Evolutionary conservation across 2,797 vertebrate species (phyloP).

Genomic region (Esox lucius): DNA sequence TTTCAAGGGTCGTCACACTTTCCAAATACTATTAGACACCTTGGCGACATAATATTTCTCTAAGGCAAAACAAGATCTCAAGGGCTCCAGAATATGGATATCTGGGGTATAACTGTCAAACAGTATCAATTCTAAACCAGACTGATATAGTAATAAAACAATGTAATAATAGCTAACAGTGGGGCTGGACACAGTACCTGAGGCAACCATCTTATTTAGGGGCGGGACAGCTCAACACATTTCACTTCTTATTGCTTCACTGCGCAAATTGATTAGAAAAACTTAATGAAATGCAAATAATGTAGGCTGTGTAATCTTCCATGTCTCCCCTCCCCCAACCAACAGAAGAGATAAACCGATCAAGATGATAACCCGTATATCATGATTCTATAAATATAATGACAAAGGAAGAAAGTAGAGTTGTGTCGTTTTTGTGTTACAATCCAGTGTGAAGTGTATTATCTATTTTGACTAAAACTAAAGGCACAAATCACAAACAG

Average conservation of each 20-base stretch:
- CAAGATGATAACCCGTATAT: constrained; percentile 11
- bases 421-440: constrained; percentile 25
- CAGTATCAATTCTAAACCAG: background rate
- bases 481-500: constrained; percentile 64
- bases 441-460: constrained; percentile 56
- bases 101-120: constrained; percentile 28
- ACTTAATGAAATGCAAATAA: background rate
- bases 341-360: background rate
- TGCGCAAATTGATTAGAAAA: background rate
- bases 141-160: background rate
- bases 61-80: constrained; percentile 58
- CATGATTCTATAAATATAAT: constrained; percentile 20
- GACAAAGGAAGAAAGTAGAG: constrained; percentile 27
- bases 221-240: background rate
- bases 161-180: constrained; percentile 17
- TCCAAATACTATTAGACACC: constrained; percentile 51
- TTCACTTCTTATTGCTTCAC: constrained; percentile 1
- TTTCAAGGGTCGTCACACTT: constrained; percentile 42
- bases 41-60: constrained; percentile 33
- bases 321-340: background rate
- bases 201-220: constrained; percentile 41
- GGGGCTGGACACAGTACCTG: constrained; percentile 47
- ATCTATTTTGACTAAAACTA: constrained; percentile 44
- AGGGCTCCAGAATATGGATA: constrained; percentile 22
- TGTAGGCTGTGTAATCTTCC: background rate